Conservation (phyloP, 2,113 vertebrate species). For the Danionella cerebrum region DNA sequence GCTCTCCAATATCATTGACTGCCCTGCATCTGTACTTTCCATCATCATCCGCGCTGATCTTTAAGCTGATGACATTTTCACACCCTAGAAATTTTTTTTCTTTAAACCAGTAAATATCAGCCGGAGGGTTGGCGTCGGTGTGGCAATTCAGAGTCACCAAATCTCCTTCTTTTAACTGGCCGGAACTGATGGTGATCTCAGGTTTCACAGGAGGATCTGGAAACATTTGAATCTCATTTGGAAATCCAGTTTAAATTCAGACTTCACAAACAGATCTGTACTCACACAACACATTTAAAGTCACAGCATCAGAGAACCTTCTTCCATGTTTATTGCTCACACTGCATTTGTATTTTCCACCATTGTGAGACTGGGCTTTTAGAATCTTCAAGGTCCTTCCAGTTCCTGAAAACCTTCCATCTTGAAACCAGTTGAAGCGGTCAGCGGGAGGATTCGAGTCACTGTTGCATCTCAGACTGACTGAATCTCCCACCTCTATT, state of each 20-base stretch:
- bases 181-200: not conserved
- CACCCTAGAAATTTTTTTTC: not conserved
- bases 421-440: too few relatives aligned
- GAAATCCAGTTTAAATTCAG: too few relatives aligned
- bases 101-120: not conserved
- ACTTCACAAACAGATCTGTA: too few relatives aligned
- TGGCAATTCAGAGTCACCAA: constrained; percentile 22
- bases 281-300: too few relatives aligned
- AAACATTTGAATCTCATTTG: too few relatives aligned
- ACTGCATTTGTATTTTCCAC: not conserved
- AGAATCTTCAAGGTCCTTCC: too few relatives aligned
- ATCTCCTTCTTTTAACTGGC: constrained; percentile 1
- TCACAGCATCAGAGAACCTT: too few relatives aligned
- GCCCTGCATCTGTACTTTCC: constrained; percentile 5
- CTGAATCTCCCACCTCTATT: not conserved
- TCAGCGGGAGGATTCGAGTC: too few relatives aligned
- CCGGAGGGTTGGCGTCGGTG: constrained; percentile 15
- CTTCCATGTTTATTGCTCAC: too few relatives aligned
- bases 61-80: not conserved
- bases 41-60: not conserved
- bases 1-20: not conserved
- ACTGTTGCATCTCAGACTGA: constrained; percentile 16
- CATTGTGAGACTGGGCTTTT: too few relatives aligned
- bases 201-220: not conserved
- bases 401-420: too few relatives aligned